phyloP scores from a whole-genome alignment of 2,888 invertebrate genomes.

The Pasiphila rectangulata region DNA sequence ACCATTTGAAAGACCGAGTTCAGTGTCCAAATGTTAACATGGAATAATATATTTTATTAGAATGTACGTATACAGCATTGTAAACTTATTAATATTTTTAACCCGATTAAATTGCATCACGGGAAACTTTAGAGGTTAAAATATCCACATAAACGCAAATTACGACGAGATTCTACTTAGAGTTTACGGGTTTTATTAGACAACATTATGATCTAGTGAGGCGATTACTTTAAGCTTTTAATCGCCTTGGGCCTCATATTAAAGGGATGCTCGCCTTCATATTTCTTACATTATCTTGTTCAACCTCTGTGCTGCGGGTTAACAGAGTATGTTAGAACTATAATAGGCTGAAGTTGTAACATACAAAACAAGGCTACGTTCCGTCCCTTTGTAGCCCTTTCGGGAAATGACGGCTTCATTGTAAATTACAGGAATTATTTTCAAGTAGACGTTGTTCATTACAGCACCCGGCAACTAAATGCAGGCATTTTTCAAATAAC shows the following conservation, averaged over 20 bases:
- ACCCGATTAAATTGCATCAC: background rate
- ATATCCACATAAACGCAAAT: constrained; percentile 27
- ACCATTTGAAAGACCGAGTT: no score
- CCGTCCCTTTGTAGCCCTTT: constrained; percentile 35
- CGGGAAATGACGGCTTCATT: constrained; percentile 38
- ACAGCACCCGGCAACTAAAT: constrained; percentile 15
- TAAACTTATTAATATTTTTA: background rate
- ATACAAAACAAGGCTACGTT: constrained; percentile 34
- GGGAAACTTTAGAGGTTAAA: constrained; percentile 6
- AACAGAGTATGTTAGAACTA: constrained; percentile 21
- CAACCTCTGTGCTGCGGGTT: constrained; percentile 21
- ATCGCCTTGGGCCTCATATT: constrained; percentile 39
- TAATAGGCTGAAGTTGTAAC: constrained; percentile 36
- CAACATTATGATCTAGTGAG: constrained; percentile 33
- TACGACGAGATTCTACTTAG: constrained; percentile 23
- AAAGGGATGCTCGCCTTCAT: constrained; percentile 37
- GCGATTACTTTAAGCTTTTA: constrained; percentile 42
- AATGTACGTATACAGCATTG: background rate
- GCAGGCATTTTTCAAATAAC: constrained; percentile 22
- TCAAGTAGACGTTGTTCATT: constrained; percentile 37
- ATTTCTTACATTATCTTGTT: constrained; percentile 42
- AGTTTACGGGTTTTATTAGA: constrained; percentile 34
- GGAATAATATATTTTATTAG: background rate
- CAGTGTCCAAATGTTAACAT: no score
- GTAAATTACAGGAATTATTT: constrained; percentile 43